A percentile compares a stretch with the other conserved stretches of the same genome.
phyloP scores from a whole-genome alignment of 2,888 invertebrate species.

The Pasiphila rectangulata region DNA sequence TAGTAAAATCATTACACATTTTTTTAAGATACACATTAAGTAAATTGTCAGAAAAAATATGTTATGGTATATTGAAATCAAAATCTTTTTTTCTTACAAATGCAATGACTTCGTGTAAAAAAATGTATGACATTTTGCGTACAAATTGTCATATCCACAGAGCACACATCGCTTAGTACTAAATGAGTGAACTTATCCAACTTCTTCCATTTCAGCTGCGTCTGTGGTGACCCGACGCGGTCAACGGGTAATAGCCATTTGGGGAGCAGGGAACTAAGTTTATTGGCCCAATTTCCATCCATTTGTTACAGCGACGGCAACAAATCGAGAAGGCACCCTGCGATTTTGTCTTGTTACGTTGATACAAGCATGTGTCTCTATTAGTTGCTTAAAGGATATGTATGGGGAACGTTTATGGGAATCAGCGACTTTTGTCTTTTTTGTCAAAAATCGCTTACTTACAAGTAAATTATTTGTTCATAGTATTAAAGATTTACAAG shows the following conservation, averaged over 20 bases:
- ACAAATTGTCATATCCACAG: too few species aligned
- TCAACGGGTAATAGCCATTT: constrained; percentile 70
- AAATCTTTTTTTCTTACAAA: too few species aligned
- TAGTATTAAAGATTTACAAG: too few species aligned
- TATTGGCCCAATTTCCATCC: constrained; percentile 61
- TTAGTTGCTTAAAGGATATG: constrained; percentile 17
- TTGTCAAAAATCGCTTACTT: too few species aligned
- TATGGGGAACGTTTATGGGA: constrained; percentile 2
- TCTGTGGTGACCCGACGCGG: constrained; percentile 44
- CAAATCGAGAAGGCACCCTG: constrained; percentile 45
- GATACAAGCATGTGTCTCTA: constrained; percentile 21
- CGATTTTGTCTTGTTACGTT: constrained; percentile 48
- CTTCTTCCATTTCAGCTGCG: constrained; percentile 29
- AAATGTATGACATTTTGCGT: too few species aligned
- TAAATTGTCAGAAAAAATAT: too few species aligned
- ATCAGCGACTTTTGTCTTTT: background rate
- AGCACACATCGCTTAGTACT: too few species aligned
- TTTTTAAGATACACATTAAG: too few species aligned
- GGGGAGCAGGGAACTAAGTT: constrained; percentile 67
- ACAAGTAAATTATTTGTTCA: too few species aligned
- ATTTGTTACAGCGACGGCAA: constrained; percentile 39
- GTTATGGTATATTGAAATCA: too few species aligned
- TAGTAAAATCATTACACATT: too few species aligned
- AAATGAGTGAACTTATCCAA: constrained; percentile 3
- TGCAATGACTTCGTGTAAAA: too few species aligned